Percentiles rank a stretch among this genome's conserved stretches.
Evolutionary conservation across 2,888 invertebrate species (phyloP).

Genomic region (Oscheius sp.): DNA sequence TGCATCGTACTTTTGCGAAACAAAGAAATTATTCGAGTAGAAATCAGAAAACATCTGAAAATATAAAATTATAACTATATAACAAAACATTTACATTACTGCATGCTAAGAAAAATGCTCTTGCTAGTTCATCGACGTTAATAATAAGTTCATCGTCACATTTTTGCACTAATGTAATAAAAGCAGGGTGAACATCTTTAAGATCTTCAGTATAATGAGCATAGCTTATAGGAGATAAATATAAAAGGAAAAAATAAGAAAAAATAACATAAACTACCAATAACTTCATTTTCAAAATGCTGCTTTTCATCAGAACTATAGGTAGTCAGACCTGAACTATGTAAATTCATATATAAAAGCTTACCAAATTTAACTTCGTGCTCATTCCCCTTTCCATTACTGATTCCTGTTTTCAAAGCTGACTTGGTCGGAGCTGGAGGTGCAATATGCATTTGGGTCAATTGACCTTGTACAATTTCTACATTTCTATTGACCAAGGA

Average conservation of each 20-base stretch:
- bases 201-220: neutral
- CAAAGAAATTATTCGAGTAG: neutral
- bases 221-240: neutral
- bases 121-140: slow-evolving; percentile 54
- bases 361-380: slow-evolving; percentile 11
- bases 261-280: neutral
- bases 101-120: slow-evolving; percentile 50
- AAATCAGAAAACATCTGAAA: slow-evolving; percentile 12
- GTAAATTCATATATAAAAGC: neutral
- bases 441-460: neutral
- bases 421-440: neutral
- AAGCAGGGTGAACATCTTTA: slow-evolving; percentile 51
- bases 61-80: neutral
- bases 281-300: too few species aligned
- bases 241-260: neutral
- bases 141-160: slow-evolving; percentile 45
- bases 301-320: slow-evolving; percentile 9
- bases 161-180: slow-evolving; percentile 45
- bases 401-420: neutral
- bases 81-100: slow-evolving; percentile 32
- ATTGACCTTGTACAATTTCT: neutral
- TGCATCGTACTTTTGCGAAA: neutral
- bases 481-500: neutral
- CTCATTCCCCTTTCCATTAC: neutral
- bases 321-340: neutral